These are phyloP conservation scores for Rhabdomys pumilio DNA, from an alignment of 2,797 vertebrate genomes.

Conservation along the genomic window DNA sequence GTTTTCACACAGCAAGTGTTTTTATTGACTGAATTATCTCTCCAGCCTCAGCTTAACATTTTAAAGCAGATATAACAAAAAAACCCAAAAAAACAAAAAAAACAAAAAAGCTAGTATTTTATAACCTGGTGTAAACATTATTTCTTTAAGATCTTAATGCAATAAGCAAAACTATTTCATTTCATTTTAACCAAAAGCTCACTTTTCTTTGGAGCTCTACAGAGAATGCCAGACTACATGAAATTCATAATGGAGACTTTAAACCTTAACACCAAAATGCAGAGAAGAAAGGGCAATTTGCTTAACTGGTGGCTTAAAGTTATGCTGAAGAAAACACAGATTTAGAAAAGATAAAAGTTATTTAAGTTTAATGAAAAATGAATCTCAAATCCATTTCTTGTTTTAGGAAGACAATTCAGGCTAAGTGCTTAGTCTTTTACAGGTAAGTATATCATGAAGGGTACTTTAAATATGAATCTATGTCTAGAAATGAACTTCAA, in stretches of 20 bases:
- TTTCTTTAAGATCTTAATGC: not conserved
- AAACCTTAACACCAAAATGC: slow-evolving; percentile 6
- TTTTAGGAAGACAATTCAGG: slow-evolving; percentile 33
- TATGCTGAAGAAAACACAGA: slow-evolving; percentile 34
- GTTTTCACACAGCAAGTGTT: not conserved
- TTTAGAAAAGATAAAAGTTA: slow-evolving; percentile 23
- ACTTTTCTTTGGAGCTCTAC: not conserved
- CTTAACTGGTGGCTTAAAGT: slow-evolving; percentile 56
- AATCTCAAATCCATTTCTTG: slow-evolving; percentile 38
- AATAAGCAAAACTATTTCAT: slow-evolving; percentile 2
- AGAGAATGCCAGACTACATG: not conserved
- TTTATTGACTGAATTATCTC: not conserved
- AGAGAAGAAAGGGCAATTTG: not conserved
- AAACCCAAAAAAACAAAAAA: no score
- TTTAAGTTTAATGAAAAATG: slow-evolving; percentile 3
- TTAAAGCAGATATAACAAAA: slow-evolving; percentile 42
- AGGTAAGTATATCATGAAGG: not conserved
- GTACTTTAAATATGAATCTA: not conserved
- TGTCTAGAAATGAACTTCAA: slow-evolving; percentile 38
- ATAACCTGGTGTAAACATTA: not conserved
- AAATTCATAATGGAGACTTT: not conserved
- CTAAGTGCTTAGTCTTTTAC: not conserved
- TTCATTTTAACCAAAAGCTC: not conserved
- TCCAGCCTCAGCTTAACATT: not conserved
- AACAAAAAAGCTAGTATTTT: slow-evolving; percentile 48